A percentile compares a stretch with the other conserved stretches of the same genome.
Evolutionary conservation across 2,113 vertebrate species (phyloP).

Genomic region (Mustela lutreola): DNA sequence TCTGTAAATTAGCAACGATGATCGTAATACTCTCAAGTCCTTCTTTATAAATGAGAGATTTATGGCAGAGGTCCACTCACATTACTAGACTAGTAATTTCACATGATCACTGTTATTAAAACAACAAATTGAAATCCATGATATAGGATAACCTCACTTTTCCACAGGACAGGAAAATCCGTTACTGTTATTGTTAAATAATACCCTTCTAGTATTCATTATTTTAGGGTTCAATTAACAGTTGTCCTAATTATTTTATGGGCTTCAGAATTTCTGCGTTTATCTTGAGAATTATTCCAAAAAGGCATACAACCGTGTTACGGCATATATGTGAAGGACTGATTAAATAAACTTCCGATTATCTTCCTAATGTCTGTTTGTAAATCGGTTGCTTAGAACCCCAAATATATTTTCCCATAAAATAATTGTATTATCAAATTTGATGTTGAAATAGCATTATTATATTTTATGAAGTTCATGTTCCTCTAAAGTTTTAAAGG

Average conservation of each 20-base stretch:
- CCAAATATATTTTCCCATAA: background rate
- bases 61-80: background rate
- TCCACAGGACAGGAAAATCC: background rate
- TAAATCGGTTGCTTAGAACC: background rate
- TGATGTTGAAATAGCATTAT: background rate
- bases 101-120: slow-evolving; percentile 7
- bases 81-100: slow-evolving; percentile 2
- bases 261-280: slow-evolving; percentile 5
- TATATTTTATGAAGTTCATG: background rate
- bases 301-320: background rate
- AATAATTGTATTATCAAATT: slow-evolving; percentile 21
- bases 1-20: background rate
- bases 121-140: slow-evolving; percentile 14
- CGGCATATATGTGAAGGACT: background rate
- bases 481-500: slow-evolving; percentile 1
- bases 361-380: background rate
- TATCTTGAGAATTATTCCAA: background rate
- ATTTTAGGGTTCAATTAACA: background rate
- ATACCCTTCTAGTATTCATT: background rate
- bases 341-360: background rate
- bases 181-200: slow-evolving; percentile 5
- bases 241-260: slow-evolving; percentile 2
- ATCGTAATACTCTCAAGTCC: background rate
- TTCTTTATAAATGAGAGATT: background rate
- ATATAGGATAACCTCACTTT: background rate